Base-by-base conservation (phyloP, 1,140 invertebrate species). In the Zelostemma sp. region DNA sequence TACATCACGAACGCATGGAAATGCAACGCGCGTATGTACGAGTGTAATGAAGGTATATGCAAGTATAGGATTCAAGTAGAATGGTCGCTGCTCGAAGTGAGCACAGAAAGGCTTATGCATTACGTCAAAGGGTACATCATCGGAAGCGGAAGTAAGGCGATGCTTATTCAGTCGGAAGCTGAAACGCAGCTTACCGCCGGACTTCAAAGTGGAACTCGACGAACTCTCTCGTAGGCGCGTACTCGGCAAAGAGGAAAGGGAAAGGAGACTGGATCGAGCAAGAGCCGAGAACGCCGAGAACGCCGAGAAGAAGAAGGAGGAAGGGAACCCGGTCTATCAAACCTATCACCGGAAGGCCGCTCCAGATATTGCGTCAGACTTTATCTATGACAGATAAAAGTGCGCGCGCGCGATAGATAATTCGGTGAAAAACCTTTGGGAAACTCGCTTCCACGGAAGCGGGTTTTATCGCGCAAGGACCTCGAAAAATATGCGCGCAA, bases 91-190 rank as follows among this genome's bases (percentile, higher is more conserved):
- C 61, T 51, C 46, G 49, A 62, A 71, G 64, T 65, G 58, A 56
- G 68, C 64, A 66, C 53, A 63, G 69, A 60, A 63, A 61, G 60
- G 53, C 70, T 67, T 77, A 76, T 74, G 69, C 75, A 79, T 80
- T 80, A 78, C 77, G 76, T 80, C 79, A 80, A 80, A 80, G 79
- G 73, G 75, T 75, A 75, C 72, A 79, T 80, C 75, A 73, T 79
- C 71, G 70, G 76, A 80, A 79, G 72, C 73, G 78, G 75, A 80
- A 80, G 78, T 74, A 74, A 76, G 69, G 72, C 74, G 76, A 80
- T 80, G 79, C 79, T 80, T 80, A 80, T 80, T 80, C 78, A 77
- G 75, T 80, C 74, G 78, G 79, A 80, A 80, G 78, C 78, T 79
- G 75, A 74, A 80, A 74, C 62, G 72, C 57, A 78, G 70, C 73